These are phyloP conservation scores for Miniopterus natalensis DNA, from an alignment of 2,113 vertebrate species.

Conservation along the genomic window DNA sequence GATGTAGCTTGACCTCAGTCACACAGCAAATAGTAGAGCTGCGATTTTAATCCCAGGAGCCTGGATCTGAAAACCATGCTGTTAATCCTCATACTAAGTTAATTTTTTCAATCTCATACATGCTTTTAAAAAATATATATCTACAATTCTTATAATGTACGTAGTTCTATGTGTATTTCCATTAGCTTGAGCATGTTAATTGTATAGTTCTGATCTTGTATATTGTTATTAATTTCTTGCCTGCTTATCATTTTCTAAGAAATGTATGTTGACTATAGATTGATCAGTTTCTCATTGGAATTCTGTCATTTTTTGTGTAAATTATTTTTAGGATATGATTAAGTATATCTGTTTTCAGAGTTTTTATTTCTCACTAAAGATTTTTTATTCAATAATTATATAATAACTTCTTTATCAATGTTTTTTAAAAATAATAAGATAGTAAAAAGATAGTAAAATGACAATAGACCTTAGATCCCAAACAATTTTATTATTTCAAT, in stretches of 20 bases:
- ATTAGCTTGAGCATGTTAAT: neutral
- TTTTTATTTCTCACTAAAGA: neutral
- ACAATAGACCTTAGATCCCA: neutral
- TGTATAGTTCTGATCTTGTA: neutral
- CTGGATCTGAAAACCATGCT: neutral
- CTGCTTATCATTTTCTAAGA: neutral
- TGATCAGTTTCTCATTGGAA: neutral
- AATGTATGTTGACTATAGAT: neutral
- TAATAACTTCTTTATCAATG: neutral
- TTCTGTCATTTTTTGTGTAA: neutral
- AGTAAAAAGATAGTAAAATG: neutral
- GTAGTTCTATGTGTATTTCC: neutral
- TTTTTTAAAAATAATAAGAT: conserved; percentile 10
- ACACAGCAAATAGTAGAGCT: neutral
- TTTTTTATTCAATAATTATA: conserved; percentile 27
- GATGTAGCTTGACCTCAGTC: neutral
- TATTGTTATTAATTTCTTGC: conserved; percentile 16
- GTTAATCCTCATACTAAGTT: neutral
- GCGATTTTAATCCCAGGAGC: neutral
- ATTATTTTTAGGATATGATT: neutral
- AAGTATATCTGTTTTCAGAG: conserved; percentile 30
- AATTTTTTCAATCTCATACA: neutral
- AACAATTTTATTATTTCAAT: neutral
- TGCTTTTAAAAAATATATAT: neutral
- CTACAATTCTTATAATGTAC: neutral